Evolutionary conservation across 37 sponge, comb jelly and placozoan species (phyloP).

Genomic region (Axinella damicornis): DNA sequence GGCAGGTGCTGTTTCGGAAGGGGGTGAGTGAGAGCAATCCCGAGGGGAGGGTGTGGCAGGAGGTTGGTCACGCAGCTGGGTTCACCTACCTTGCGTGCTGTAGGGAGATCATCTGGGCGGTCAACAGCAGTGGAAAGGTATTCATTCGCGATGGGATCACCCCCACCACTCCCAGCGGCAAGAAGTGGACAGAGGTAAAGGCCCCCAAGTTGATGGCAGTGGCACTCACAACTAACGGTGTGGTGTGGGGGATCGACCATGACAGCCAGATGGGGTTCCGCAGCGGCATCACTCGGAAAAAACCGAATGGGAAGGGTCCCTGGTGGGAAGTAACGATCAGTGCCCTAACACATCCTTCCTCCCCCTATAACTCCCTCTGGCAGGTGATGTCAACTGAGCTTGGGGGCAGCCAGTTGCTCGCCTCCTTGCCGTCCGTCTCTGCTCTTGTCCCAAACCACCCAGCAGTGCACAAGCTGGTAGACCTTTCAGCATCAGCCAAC

Average conservation of each 20-base stretch:
- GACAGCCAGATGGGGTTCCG: conserved; percentile 71
- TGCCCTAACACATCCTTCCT: conserved; percentile 12
- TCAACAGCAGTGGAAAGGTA: conserved; percentile 10
- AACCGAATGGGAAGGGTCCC: conserved; percentile 60
- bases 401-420: conserved; percentile 28
- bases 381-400: conserved; percentile 37
- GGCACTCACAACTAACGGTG: conserved; percentile 36
- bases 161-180: conserved; percentile 26
- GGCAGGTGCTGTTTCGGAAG: conserved; percentile 57
- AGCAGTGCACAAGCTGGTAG: conserved; percentile 4
- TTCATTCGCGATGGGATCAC: conserved; percentile 61
- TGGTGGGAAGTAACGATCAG: conserved; percentile 81
- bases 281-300: conserved; percentile 33
- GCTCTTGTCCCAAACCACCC: conserved; percentile 11
- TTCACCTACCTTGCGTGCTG: conserved; percentile 47
- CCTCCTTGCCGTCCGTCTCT: conserved; percentile 11
- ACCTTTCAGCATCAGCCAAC: conserved; percentile 39
- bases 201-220: conserved; percentile 37
- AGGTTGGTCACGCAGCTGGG: conserved; percentile 21
- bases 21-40: conserved; percentile 46
- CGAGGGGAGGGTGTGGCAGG: conserved; percentile 67
- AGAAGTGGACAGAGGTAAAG: conserved; percentile 56
- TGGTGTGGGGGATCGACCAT: conserved; percentile 71
- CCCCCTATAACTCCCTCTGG: conserved; percentile 45
- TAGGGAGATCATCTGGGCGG: conserved; percentile 55